Percentiles rank a stretch among this genome's conserved stretches.
These are phyloP conservation scores for Drosophila flavopinicola DNA, from an alignment of 2,888 invertebrate species.

Conservation along the genomic window DNA sequence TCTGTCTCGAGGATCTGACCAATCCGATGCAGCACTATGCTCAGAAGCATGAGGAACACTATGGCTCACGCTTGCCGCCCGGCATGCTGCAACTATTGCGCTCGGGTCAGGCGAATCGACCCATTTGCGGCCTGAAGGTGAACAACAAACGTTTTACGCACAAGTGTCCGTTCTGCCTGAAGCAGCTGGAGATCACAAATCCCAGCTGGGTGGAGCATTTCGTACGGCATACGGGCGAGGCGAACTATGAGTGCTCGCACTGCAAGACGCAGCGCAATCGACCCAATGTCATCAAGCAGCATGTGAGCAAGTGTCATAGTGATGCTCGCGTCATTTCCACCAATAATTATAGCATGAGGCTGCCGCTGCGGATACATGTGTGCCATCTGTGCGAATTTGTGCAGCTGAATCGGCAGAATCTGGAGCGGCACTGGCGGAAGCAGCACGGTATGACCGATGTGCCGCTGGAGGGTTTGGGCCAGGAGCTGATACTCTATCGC, in stretches of 20 bases:
- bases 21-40: conserved; percentile 65
- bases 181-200: conserved; percentile 47
- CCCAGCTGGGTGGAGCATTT: conserved; percentile 87
- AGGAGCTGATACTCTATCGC: conserved; percentile 50
- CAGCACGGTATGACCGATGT: conserved; percentile 69
- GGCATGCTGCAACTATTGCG: conserved; percentile 63
- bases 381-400: conserved; percentile 90
- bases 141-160: conserved; percentile 37
- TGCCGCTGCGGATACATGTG: conserved; percentile 85
- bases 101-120: conserved; percentile 33
- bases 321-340: conserved; percentile 19
- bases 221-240: conserved; percentile 91
- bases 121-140: conserved; percentile 10
- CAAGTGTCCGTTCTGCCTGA: conserved; percentile 80
- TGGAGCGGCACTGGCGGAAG: conserved; percentile 87
- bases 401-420: conserved; percentile 87
- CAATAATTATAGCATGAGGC: neutral
- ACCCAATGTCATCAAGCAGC: conserved; percentile 9
- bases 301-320: conserved; percentile 34
- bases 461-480: neutral
- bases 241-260: conserved; percentile 87
- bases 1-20: conserved; percentile 59
- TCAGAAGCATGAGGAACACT: conserved; percentile 74
- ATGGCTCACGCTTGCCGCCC: conserved; percentile 75
- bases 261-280: conserved; percentile 83